These are phyloP conservation scores for Tachuris rubrigastra DNA, from an alignment of 2,113 vertebrate species.

Conservation along the genomic window DNA sequence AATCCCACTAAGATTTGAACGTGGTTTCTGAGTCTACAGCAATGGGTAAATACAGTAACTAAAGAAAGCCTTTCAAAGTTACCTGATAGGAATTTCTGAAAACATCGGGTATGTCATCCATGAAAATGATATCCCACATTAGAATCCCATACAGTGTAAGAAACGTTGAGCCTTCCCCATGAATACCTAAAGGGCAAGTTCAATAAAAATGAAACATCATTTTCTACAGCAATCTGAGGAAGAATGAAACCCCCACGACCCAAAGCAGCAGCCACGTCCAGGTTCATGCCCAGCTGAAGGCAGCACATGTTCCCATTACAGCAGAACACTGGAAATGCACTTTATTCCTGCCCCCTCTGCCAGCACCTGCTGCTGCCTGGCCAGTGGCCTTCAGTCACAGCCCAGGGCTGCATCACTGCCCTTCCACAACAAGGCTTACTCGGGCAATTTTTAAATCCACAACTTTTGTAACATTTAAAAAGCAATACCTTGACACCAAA, in stretches of 20 bases:
- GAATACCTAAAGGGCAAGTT: slow-evolving; percentile 81
- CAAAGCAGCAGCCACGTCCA: neutral
- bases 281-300: neutral
- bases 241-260: neutral
- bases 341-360: neutral
- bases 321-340: neutral
- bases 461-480: neutral
- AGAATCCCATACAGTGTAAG: slow-evolving; percentile 87
- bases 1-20: neutral
- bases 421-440: neutral
- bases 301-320: neutral
- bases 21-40: neutral
- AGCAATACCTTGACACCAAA: neutral
- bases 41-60: neutral
- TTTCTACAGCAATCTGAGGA: neutral
- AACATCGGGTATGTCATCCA: slow-evolving; percentile 86
- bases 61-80: neutral
- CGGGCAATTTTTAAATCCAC: neutral
- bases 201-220: neutral
- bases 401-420: neutral
- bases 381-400: neutral
- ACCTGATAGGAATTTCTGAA: slow-evolving; percentile 94
- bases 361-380: neutral
- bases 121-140: slow-evolving; percentile 92
- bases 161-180: slow-evolving; percentile 95